phyloP scores from a whole-genome alignment of 2,888 invertebrate genomes.

The Eristalis pertinax region DNA sequence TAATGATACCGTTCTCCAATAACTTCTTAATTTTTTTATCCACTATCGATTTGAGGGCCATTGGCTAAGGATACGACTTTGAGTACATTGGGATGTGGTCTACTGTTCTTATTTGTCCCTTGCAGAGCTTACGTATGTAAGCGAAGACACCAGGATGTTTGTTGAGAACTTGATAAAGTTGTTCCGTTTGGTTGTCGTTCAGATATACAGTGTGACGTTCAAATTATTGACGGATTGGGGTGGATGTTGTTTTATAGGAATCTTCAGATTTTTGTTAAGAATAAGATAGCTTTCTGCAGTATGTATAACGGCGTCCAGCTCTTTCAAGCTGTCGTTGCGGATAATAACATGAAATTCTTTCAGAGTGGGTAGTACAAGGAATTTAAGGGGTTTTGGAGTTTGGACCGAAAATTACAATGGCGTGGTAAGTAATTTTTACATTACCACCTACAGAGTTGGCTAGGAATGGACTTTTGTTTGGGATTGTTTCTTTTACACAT shows the following conservation, averaged over 20 bases:
- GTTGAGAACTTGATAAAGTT: background rate
- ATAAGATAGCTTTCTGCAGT: conserved; percentile 32
- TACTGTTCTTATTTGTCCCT: conserved; percentile 76
- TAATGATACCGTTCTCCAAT: too few relatives aligned
- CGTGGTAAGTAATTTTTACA: conserved; percentile 3
- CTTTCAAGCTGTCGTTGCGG: background rate
- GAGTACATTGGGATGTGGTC: conserved; percentile 74
- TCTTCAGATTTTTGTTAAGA: background rate
- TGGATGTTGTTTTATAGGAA: background rate
- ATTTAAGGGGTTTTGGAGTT: background rate
- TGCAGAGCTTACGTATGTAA: conserved; percentile 32
- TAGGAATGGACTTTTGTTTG: background rate
- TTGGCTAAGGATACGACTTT: conserved; percentile 76
- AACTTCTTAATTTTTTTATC: conserved; percentile 4
- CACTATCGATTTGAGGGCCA: conserved; percentile 73
- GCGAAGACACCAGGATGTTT: conserved; percentile 3
- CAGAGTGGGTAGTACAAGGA: background rate
- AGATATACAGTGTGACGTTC: background rate
- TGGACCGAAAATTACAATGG: background rate
- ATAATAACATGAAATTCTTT: background rate
- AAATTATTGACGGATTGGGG: background rate
- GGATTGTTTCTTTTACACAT: background rate
- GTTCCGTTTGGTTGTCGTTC: background rate
- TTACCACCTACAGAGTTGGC: background rate
- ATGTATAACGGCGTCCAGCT: conserved; percentile 18